phyloP scores from a whole-genome alignment of 2,113 vertebrate species.

The Cyrtonyx montezumae region DNA sequence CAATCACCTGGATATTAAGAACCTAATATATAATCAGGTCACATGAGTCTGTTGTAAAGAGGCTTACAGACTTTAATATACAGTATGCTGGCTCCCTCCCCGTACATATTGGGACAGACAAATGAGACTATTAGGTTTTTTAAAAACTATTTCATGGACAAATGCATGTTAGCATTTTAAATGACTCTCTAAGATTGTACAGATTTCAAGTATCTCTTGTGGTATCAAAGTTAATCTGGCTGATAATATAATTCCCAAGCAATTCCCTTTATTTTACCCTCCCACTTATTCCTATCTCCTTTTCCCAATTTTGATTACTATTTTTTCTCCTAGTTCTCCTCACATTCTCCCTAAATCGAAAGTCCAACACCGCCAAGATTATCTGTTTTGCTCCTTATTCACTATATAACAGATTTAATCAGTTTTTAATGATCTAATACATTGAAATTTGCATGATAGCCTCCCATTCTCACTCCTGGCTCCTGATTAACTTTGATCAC shows the following conservation, averaged over 20 bases:
- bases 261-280: not conserved
- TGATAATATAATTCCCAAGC: not conserved
- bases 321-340: not conserved
- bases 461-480: not conserved
- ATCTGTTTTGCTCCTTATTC: not conserved
- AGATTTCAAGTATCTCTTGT: not conserved
- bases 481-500: not conserved
- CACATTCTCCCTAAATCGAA: not conserved
- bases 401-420: not conserved
- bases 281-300: not conserved
- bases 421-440: not conserved
- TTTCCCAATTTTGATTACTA: not conserved
- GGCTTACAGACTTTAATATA: not conserved
- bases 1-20: not conserved
- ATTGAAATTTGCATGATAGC: not conserved
- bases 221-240: not conserved
- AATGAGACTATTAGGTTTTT: not conserved
- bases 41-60: not conserved
- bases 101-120: not conserved
- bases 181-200: not conserved
- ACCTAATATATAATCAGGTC: not conserved
- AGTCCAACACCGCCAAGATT: not conserved
- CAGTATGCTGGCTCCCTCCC: not conserved
- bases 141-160: not conserved
- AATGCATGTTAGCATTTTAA: not conserved